A percentile compares a stretch with the other conserved stretches of the same genome.
These are phyloP conservation scores for Drosophila pegasa DNA, from an alignment of 2,888 invertebrate species.

Conservation along the genomic window DNA sequence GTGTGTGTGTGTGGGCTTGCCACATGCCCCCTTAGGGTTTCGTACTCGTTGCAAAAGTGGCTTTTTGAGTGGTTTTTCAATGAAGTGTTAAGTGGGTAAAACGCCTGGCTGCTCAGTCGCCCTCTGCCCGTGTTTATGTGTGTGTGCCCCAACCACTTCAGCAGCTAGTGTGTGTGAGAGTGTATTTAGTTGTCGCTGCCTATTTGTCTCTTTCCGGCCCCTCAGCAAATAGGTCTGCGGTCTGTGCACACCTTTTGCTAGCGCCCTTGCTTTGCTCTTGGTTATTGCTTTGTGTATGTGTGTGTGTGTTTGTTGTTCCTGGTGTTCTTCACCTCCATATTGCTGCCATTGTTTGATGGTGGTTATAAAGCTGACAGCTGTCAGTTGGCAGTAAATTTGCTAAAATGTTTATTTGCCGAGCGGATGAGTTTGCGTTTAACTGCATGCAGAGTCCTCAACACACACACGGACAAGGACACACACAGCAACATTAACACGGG, in stretches of 20 bases:
- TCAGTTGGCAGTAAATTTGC: constrained; percentile 81
- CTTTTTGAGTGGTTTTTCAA: constrained; percentile 81
- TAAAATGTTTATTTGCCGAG: constrained; percentile 79
- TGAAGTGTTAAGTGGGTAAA: constrained; percentile 81
- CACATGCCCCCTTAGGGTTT: constrained; percentile 33
- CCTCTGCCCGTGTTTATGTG: constrained; percentile 29
- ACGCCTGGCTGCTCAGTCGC: constrained; percentile 55
- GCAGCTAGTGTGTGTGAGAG: constrained; percentile 31
- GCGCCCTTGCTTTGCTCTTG: constrained; percentile 29
- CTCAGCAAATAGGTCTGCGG: constrained; percentile 67
- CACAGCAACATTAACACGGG: constrained; percentile 8
- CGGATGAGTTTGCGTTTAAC: constrained; percentile 79
- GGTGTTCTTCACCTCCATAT: constrained; percentile 23
- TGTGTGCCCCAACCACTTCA: constrained; percentile 49
- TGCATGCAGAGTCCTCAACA: constrained; percentile 47
- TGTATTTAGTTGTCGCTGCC: constrained; percentile 72
- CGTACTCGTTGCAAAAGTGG: constrained; percentile 69
- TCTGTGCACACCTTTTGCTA: constrained; percentile 66
- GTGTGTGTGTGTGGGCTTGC: constrained; percentile 15
- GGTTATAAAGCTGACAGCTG: constrained; percentile 82
- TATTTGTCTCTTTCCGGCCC: constrained; percentile 33
- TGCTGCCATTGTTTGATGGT: constrained; percentile 74
- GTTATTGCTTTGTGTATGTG: constrained; percentile 17
- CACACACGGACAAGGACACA: constrained; percentile 26
- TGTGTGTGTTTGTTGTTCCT: constrained; percentile 18